Evolutionary conservation across 2,888 invertebrate species (phyloP), one percentile per base, ranked within the genome.

Genomic region (Ormia ochracea): DNA sequence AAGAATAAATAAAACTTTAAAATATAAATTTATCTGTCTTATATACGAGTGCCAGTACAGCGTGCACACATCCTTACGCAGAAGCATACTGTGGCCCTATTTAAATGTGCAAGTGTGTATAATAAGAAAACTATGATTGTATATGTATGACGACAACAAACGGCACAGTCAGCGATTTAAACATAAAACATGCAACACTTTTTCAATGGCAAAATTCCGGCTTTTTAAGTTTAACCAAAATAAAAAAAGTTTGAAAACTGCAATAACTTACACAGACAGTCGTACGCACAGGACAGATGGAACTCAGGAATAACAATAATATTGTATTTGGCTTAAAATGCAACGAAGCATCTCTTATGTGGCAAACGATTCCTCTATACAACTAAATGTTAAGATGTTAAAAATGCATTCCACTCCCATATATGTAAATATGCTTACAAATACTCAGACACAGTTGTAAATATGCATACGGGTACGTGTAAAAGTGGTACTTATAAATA

Each of bases 191-290:
- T 73, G 26, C 48, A 66, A 63, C 58, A 50, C 31, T 38, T 50
- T 75, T 81, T 81, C 81, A 78, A 81, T 75, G 75, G 75, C 81
- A 81, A 78, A 81, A 75, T 78, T 78, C 75, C 74, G 78, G 75
- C 74, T 61, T 41, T 14, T 14, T 14, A 9, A 7, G 7, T 19
- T 2, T 10, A 19, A 4, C 33, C 14, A 68, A n/a, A 43, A 63
- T n/a, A 45, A 61, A 28, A 48, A 68, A 54, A 19, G 12, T 36
- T 48, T 19, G 3, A 26, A 69, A 58, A 58, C 41, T 38, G 43
- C 21, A 63, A 48, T 36, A 50, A 17, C 7, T 7, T 4, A 9
- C 12, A 17, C 17, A 69, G 3, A 58, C 58, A 48, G 9, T n/a
- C 14, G 36, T 2, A 45, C 43, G 41, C 5, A 33, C 14, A 3